These are phyloP conservation scores for Gallinago media DNA, from an alignment of 2,113 vertebrate genomes.

Conservation along the genomic window DNA sequence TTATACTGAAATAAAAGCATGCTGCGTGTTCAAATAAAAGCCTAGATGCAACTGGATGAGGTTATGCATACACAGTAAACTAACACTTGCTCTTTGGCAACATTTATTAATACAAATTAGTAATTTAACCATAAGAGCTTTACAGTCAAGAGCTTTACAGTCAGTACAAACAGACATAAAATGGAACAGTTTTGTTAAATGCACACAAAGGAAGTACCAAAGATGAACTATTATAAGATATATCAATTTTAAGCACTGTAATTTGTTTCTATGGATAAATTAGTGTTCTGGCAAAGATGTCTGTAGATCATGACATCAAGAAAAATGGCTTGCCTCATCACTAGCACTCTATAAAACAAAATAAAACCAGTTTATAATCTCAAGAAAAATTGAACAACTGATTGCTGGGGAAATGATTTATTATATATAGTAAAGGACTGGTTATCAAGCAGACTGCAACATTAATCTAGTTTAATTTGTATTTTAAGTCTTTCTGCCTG, in stretches of 20 bases:
- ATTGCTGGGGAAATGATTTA: neutral
- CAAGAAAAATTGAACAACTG: neutral
- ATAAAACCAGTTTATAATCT: neutral
- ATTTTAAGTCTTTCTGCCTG: slow-evolving; percentile 27
- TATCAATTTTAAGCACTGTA: neutral
- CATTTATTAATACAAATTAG: neutral
- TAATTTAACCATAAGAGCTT: neutral
- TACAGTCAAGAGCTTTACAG: neutral
- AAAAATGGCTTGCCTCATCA: neutral
- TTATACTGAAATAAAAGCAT: neutral
- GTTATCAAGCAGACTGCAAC: neutral
- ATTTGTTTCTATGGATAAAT: neutral
- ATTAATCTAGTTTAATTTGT: neutral
- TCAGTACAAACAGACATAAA: neutral
- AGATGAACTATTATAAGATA: neutral
- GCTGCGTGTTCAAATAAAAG: neutral
- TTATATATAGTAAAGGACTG: neutral
- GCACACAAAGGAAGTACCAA: neutral
- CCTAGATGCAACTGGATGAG: neutral
- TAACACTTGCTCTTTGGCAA: neutral
- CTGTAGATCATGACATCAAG: neutral
- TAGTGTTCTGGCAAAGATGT: neutral
- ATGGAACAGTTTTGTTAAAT: neutral
- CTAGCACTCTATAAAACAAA: neutral
- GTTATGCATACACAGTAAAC: neutral